Evolutionary conservation across 2,888 invertebrate species (phyloP).

Genomic region (Pterostichus niger): DNA sequence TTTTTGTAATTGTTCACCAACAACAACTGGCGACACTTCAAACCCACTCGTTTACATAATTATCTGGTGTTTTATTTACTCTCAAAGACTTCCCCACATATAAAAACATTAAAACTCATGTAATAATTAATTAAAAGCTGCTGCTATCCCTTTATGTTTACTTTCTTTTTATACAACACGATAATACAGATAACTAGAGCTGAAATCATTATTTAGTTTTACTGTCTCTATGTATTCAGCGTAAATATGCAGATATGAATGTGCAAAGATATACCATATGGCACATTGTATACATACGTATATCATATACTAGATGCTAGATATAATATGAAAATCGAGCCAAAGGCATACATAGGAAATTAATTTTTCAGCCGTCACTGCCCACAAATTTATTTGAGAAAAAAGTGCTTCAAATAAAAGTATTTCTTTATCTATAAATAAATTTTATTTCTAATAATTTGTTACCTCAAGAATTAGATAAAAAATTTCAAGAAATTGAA

Average conservation of each 20-base stretch:
- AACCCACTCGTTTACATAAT: neutral
- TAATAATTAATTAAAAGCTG: conserved; percentile 7
- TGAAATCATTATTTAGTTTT: conserved; percentile 9
- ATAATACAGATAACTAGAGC: neutral
- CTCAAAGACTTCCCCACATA: neutral
- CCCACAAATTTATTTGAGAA: too few species aligned
- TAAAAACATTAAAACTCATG: conserved; percentile 3
- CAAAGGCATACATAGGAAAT: too few species aligned
- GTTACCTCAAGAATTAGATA: too few species aligned
- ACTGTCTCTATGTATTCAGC: neutral
- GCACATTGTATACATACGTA: neutral
- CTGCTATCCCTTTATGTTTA: neutral
- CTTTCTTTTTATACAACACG: neutral
- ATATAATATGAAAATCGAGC: too few species aligned
- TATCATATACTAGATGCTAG: neutral
- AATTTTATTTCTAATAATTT: too few species aligned
- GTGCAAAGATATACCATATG: conserved; percentile 4
- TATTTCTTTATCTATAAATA: too few species aligned
- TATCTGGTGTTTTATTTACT: neutral
- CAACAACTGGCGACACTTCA: too few species aligned
- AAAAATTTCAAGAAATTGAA: too few species aligned
- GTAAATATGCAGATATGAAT: neutral
- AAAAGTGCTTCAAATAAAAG: too few species aligned
- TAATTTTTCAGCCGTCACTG: too few species aligned
- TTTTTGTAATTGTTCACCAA: too few species aligned